Evolutionary conservation across 2,797 vertebrate genomes (phyloP), one percentile per base, ranked within the genome.

Genomic region (Danio choprae): DNA sequence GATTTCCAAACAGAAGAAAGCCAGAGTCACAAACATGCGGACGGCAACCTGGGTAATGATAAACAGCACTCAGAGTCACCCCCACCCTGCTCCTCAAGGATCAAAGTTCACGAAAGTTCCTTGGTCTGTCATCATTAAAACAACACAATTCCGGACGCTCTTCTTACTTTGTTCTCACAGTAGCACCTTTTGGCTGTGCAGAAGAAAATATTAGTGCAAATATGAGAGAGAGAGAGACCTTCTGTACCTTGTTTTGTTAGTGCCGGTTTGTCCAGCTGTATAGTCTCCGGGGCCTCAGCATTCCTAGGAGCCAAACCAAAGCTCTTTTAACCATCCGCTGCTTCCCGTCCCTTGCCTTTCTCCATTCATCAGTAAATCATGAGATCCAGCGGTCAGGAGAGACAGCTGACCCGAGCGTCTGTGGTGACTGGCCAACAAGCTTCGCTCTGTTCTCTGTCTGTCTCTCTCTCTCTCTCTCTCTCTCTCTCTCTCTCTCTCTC

Each of bases 221-320:
- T 18, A 22, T 36, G 11, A 22, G 41, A 46, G 10, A 20, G 40
- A 56, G 13, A 67, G 15, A 53, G 53, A 70, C 65, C 59, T 62
- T 60, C 41, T 48, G 76, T 68, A 80, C 87, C 89, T 89, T 88
- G 91, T 90, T 92, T 93, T 90, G 90, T 93, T 89, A 87, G 88
- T 84, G 89, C 90, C 89, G 91, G 90, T 90, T 90, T 90, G 88
- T 92, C 92, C 88, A 86, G 87, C 89, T 85, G 87, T 86, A 86
- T 86, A 87, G 86, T 88, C 91, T 87, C 53, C 41, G 69, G 84
- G 91, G 88, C 91, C 90, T 91, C 82, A 89, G 87, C 88, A 87
- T 90, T 92, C 90, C 90, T 91, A 86, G 89, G 87, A 89, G 89
- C 86, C 84, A 77, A 58, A 87, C 88, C 87, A 85, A 84, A 77